A percentile compares a stretch with the other conserved stretches of the same genome.
These are phyloP conservation scores for Syrmaticus mikado DNA, from an alignment of 2,113 vertebrate species.

Conservation along the genomic window DNA sequence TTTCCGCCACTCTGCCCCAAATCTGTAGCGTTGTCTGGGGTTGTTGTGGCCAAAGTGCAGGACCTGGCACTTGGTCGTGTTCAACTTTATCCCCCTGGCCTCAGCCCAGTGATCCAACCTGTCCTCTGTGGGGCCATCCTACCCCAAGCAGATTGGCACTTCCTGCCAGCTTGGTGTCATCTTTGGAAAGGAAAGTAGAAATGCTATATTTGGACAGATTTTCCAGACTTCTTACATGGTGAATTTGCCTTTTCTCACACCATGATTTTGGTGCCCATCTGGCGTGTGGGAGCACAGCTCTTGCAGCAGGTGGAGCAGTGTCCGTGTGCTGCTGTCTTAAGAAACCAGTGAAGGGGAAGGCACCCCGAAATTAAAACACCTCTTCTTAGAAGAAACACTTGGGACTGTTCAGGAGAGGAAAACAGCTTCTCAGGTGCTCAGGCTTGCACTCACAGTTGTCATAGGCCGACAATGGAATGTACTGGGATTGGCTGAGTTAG, in stretches of 20 bases:
- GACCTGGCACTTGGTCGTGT: too few species aligned
- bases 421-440: background rate
- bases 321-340: background rate
- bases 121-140: too few species aligned
- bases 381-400: background rate
- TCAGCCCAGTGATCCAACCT: too few species aligned
- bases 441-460: background rate
- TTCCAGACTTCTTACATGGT: accelerated
- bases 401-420: background rate
- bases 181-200: background rate
- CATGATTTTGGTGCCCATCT: accelerated
- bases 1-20: too few species aligned
- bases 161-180: too few species aligned
- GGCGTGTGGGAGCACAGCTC: accelerated
- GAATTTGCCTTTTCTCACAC: background rate
- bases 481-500: background rate
- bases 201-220: background rate
- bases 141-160: too few species aligned
- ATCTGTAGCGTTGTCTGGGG: too few species aligned
- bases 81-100: too few species aligned
- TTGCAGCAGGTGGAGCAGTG: background rate
- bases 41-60: too few species aligned
- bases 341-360: background rate
- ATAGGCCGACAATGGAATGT: background rate
- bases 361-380: background rate